Evolutionary conservation across 2,888 invertebrate genomes (phyloP).

Genomic region (Glyphotaelius pellucidus): DNA sequence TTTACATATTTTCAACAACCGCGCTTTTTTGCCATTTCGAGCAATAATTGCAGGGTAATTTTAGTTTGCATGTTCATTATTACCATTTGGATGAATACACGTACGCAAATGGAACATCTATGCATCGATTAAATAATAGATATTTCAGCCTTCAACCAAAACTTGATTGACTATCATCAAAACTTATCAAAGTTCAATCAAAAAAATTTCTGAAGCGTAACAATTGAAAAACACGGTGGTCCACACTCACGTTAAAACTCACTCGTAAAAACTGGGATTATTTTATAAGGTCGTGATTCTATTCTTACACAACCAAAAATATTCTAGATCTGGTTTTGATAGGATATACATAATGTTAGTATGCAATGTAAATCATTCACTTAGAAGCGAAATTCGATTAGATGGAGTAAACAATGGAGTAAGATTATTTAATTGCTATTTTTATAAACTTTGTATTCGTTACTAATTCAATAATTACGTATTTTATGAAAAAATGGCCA

Average conservation of each 20-base stretch:
- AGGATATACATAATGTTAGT: background rate
- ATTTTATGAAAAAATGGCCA: background rate
- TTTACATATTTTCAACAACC: background rate
- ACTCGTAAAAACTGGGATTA: background rate
- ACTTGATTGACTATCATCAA: background rate
- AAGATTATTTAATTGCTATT: background rate
- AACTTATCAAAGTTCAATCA: background rate
- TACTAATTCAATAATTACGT: background rate
- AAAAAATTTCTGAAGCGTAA: background rate
- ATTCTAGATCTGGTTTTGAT: background rate
- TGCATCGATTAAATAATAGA: background rate
- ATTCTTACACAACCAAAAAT: background rate
- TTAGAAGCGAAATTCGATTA: background rate
- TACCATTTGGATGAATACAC: background rate
- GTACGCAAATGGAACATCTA: background rate
- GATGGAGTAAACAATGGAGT: background rate
- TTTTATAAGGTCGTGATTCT: background rate
- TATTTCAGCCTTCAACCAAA: background rate
- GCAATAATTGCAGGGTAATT: background rate
- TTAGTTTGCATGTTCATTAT: background rate
- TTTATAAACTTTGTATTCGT: background rate
- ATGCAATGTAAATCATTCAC: background rate
- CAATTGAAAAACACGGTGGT: background rate
- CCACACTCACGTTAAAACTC: background rate
- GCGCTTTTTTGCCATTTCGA: background rate